Base-by-base conservation (phyloP, 2,113 vertebrate genomes). In the Pseudopipra pipra region DNA sequence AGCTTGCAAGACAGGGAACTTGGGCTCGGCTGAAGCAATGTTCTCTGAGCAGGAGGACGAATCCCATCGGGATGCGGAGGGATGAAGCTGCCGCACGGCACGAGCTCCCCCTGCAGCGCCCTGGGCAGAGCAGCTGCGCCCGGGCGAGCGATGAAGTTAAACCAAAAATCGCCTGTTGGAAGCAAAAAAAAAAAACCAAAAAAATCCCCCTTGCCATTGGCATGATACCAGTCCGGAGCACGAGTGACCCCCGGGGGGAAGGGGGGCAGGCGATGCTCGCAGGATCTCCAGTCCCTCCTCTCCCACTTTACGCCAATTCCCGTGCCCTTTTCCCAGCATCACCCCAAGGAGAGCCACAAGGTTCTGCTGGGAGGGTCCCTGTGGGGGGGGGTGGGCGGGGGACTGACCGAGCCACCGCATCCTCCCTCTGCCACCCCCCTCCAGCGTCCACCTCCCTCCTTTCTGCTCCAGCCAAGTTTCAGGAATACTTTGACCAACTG, bases 61-160 rank as follows among this genome's bases (percentile, higher is more conserved):
- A 24, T 30, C 28, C 55, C 22, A 7, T 11, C 41, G 31, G 44
- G 86, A 44, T 58, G 76, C 24, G 35, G 4, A 44, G 25, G 8
- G 62, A 20, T 11, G 77, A 24, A 46, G 77, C 86, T 35, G 86
- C 52, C 27, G 82, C 91, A 78, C 56, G 5, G 8, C 83, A 1
- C 75, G 85, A 85, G 95, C 96, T 93, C 96, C 95, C 91, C 96
- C 96, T 96, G 95, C 96, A 89, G 94, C 58, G 49, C 78, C 52
- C 66, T 0, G 72, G 54, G 28, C 28, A 8, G 15, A 24, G 81
- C 75, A 10, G 65, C 67, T 37, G 55, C n/a, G 15, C 33, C 37
- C 55, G 8, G n/a, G 25, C 0, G 0, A 24, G 14, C 1, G 1
- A 1, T 0, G 1, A 5, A 3, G 1, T 3, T 1, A 2, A 30